Evolutionary conservation across 2,888 invertebrate species (phyloP), one percentile per base, ranked within the genome.

Genomic region (Agriotes lineatus): DNA sequence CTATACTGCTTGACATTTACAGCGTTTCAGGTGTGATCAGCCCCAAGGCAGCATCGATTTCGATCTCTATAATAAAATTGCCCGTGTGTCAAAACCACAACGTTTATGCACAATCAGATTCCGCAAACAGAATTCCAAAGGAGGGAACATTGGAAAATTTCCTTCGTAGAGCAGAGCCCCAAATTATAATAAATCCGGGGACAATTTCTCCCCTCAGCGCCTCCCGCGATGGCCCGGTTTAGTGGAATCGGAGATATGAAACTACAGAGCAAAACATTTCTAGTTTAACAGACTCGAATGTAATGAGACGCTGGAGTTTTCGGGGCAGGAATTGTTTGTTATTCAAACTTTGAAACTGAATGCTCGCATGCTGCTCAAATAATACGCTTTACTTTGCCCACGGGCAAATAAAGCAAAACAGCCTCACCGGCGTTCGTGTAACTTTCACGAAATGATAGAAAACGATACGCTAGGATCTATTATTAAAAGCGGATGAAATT

Each of bases 331-430:
- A 42, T 42, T 16, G 18, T 42, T 42, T 42, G 42, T 42, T 42
- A 42, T 42, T 42, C 42, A 42, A 42, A 42, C 42, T 42, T 42
- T 42, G 42, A 18, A 42, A 42, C 42, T 42, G 42, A 16, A 42
- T 42, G 42, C 42, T 42, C 42, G 42, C 16, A 42, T 7, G 9
- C 42, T 16, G 18, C 4, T 14, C 16, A 42, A 42, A 42, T 42
- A 42, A 42, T 42, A 42, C 16, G 16, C 3, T 14, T 1, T 1
- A 42, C 16, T 14, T 39, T 3, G 14, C 16, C 6, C 14, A 42
- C 16, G 16, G 2, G 5, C 16, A 42, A 42, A 42, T 18, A 42
- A 42, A 42, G 42, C 5, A 42, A 42, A 42, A 42, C 42, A 42
- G 42, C 14, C 16, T 16, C 16, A 18, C 2, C 16, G 12, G 25